Percentiles rank a stretch among this genome's conserved stretches.
Conservation (phyloP, 2,888 invertebrate genomes). For the Steinernema hermaphroditum region DNA sequence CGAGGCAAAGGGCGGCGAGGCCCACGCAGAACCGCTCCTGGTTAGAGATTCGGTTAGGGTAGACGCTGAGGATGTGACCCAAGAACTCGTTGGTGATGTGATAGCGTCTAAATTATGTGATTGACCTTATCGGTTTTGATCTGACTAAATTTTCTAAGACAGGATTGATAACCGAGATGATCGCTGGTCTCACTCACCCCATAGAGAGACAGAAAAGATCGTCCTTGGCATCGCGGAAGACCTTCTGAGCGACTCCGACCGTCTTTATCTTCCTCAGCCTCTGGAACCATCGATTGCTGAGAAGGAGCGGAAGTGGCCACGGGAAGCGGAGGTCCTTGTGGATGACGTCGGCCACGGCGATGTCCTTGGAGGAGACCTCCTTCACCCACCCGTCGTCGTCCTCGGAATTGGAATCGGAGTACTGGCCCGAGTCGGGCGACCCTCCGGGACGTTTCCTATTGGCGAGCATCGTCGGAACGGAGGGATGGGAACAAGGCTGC, state of each 20-base stretch:
- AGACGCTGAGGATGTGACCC: not conserved
- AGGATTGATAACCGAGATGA: too few species aligned
- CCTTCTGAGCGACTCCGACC: not conserved
- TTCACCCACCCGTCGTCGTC: too few species aligned
- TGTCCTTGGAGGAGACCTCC: not conserved
- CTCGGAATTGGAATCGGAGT: not conserved
- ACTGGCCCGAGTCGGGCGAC: not conserved
- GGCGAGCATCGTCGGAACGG: not conserved
- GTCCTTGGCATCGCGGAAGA: not conserved
- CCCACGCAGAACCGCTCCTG: not conserved
- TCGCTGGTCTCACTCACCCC: slow-evolving; percentile 1
- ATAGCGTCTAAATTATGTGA: not conserved
- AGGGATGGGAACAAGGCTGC: too few species aligned
- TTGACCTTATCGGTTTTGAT: too few species aligned
- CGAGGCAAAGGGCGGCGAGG: not conserved
- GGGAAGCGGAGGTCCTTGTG: not conserved
- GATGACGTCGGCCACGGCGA: not conserved
- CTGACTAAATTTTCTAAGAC: too few species aligned
- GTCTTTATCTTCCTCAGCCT: not conserved
- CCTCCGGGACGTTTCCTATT: not conserved
- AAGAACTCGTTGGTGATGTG: not conserved
- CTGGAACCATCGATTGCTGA: not conserved
- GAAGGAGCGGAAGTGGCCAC: not conserved
- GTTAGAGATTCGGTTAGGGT: not conserved
- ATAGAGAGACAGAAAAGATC: not conserved